These are phyloP conservation scores for Orientallactaga sibirica DNA, from an alignment of 2,797 vertebrate genomes.

Conservation along the genomic window DNA sequence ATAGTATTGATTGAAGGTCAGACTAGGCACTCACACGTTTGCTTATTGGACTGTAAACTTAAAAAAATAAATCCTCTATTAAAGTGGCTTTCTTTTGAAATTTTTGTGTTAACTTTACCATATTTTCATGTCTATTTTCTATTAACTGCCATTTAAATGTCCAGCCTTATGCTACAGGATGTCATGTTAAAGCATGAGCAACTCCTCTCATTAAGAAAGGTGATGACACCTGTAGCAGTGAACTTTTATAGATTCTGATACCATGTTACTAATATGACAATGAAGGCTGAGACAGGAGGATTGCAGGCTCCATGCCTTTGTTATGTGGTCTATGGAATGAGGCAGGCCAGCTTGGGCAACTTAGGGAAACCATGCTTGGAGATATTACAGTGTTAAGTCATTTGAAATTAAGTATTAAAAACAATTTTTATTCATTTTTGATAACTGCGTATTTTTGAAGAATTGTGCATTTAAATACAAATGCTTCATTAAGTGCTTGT, in stretches of 20 bases:
- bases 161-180: background rate
- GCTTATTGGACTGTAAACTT: too few relatives aligned
- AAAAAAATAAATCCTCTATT: too few relatives aligned
- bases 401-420: background rate
- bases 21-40: too few relatives aligned
- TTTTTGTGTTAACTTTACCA: background rate
- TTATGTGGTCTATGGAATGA: too few relatives aligned
- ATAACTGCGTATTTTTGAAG: background rate
- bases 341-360: too few relatives aligned
- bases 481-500: background rate
- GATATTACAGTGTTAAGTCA: background rate
- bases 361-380: too few relatives aligned
- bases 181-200: background rate
- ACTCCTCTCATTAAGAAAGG: background rate
- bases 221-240: background rate
- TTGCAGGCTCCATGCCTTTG: too few relatives aligned
- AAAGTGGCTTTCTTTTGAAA: too few relatives aligned
- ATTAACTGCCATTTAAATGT: background rate
- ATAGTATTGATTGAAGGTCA: too few relatives aligned
- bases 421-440: background rate
- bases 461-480: background rate
- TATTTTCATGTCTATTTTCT: background rate
- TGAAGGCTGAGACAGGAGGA: background rate
- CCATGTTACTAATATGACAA: background rate
- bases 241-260: background rate